Evolutionary conservation across 64 coral and sea anemone species (phyloP).

Genomic region (Pachyseris speciosa): DNA sequence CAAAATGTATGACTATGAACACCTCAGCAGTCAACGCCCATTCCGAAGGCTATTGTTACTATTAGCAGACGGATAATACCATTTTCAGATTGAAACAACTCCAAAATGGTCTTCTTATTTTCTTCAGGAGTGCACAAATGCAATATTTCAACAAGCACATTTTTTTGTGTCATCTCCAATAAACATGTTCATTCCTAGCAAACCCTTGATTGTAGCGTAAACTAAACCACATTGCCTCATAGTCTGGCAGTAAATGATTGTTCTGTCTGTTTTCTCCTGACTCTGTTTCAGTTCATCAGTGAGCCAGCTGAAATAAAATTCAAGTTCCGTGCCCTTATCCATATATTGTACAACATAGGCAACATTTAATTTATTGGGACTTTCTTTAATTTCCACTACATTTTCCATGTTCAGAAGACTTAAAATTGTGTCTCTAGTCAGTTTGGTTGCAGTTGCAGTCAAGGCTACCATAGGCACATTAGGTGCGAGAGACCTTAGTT

Average conservation of each 20-base stretch:
- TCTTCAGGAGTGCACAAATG: too few species aligned
- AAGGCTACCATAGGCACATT: conserved; percentile 3
- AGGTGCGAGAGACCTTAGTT: conserved; percentile 42
- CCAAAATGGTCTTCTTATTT: conserved; percentile 44
- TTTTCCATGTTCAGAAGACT: not conserved
- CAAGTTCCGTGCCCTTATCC: conserved; percentile 16
- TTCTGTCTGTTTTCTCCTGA: not conserved
- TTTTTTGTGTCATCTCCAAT: too few species aligned
- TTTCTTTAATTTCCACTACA: conserved; percentile 19
- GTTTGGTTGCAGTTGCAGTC: conserved; percentile 64
- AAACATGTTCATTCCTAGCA: not conserved
- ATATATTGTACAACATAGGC: conserved; percentile 16
- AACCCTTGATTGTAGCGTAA: conserved; percentile 10
- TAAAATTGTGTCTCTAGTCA: conserved; percentile 12
- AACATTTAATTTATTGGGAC: conserved; percentile 39
- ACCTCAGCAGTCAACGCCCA: conserved; percentile 39
- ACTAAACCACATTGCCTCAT: conserved; percentile 39
- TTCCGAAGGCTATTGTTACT: conserved; percentile 72
- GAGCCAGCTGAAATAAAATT: conserved; percentile 17
- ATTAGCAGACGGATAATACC: conserved; percentile 52
- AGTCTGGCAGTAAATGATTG: conserved; percentile 71
- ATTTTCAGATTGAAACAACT: conserved; percentile 45
- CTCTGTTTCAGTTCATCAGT: conserved; percentile 11
- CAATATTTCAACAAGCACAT: too few species aligned
- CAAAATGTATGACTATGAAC: conserved; percentile 54